These are phyloP conservation scores for Cheilinus undulatus DNA, from an alignment of 2,113 vertebrate genomes.

Conservation along the genomic window DNA sequence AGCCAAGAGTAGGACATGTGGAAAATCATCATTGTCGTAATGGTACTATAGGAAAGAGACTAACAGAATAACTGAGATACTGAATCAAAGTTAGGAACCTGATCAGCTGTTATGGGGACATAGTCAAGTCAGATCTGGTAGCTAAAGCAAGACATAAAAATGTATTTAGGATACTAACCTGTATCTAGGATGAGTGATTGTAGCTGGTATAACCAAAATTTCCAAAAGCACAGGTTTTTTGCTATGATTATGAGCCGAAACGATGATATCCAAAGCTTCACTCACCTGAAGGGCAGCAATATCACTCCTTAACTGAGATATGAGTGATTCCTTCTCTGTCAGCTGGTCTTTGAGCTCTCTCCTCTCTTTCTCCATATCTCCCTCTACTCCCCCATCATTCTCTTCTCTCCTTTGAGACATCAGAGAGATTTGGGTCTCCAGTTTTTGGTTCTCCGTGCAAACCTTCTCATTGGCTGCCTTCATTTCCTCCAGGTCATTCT, in stretches of 20 bases:
- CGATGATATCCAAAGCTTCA: slow-evolving; percentile 10
- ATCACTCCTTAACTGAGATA: slow-evolving; percentile 86
- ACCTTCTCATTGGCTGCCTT: slow-evolving; percentile 85
- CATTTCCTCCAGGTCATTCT: slow-evolving; percentile 87
- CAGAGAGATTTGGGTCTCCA: slow-evolving; percentile 79
- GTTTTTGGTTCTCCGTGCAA: slow-evolving; percentile 85
- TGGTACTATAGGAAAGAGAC: too few species aligned
- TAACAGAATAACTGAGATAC: too few species aligned
- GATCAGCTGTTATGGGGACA: too few species aligned
- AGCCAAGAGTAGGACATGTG: too few species aligned
- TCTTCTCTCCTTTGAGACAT: slow-evolving; percentile 75
- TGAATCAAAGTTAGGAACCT: too few species aligned
- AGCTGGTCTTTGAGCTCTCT: slow-evolving; percentile 78
- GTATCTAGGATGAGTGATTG: too few species aligned
- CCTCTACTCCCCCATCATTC: slow-evolving; percentile 49
- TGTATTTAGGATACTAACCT: too few species aligned
- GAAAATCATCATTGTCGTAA: too few species aligned
- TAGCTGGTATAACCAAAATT: neutral
- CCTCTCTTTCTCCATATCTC: slow-evolving; percentile 69
- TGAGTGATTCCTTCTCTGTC: slow-evolving; percentile 87
- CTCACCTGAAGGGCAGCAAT: slow-evolving; percentile 89
- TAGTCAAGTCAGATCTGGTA: too few species aligned
- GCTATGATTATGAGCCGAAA: slow-evolving; percentile 3
- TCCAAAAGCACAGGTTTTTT: neutral
- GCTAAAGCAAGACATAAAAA: too few species aligned